These are phyloP conservation scores for Spizaetus ornatus DNA, from an alignment of 2,113 vertebrate species.

Conservation along the genomic window DNA sequence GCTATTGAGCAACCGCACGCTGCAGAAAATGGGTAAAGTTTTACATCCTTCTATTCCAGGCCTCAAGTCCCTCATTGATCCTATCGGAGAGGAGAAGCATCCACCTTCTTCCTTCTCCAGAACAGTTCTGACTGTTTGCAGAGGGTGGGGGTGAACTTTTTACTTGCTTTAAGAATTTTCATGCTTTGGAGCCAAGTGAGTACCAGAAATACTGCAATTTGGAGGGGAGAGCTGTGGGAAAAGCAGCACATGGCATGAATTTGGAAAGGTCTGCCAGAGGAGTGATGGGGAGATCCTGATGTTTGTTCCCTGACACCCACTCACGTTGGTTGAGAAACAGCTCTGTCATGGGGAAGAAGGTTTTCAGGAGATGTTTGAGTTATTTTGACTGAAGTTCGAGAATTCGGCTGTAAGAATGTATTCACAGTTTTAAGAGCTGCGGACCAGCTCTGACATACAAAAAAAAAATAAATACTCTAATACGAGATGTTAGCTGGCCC, in stretches of 20 bases:
- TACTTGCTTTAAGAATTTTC: background rate
- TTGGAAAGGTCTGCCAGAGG: background rate
- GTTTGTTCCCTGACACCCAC: background rate
- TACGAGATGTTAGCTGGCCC: background rate
- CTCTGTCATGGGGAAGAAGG: background rate
- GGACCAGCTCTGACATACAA: background rate
- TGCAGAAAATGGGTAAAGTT: background rate
- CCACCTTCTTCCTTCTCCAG: background rate
- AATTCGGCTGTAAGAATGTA: background rate
- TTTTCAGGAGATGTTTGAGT: background rate
- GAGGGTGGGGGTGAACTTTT: background rate
- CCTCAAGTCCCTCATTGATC: background rate
- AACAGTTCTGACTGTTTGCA: background rate
- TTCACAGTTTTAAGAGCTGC: background rate
- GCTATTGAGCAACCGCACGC: accelerated
- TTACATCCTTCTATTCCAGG: background rate
- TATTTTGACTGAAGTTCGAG: background rate
- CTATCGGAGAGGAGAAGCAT: background rate
- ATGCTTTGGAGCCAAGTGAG: accelerated
- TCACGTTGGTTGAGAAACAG: background rate
- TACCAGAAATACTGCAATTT: background rate
- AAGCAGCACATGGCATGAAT: background rate
- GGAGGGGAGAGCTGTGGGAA: background rate
- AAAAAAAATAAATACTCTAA: background rate
- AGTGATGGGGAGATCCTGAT: background rate